A percentile compares a stretch with the other conserved stretches of the same genome.
These are phyloP conservation scores for Phoxinus phoxinus DNA, from an alignment of 2,113 vertebrate species.

Conservation along the genomic window DNA sequence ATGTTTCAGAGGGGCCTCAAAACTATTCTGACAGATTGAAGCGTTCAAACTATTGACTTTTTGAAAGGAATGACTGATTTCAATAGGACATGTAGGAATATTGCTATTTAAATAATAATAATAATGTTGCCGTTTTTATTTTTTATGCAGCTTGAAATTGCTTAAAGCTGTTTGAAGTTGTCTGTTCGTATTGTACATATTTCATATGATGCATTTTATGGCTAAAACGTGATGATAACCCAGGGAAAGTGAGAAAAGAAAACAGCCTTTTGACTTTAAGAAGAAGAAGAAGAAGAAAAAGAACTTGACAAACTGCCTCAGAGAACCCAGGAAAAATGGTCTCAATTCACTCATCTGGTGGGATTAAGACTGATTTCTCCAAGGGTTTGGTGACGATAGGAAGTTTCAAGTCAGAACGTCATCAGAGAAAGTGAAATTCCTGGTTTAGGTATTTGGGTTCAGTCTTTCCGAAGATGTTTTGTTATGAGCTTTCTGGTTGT, in stretches of 20 bases:
- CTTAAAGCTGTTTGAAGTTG: constrained; percentile 31
- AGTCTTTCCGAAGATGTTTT: not conserved
- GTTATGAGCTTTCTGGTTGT: constrained; percentile 8
- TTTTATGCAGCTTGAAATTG: not conserved
- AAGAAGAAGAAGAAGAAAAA: not conserved
- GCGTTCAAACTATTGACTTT: constrained; percentile 31
- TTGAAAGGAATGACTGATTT: constrained; percentile 18
- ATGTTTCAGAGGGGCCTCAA: constrained; percentile 47
- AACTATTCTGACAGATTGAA: constrained; percentile 34
- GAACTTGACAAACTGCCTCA: not conserved
- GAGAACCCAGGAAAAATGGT: not conserved
- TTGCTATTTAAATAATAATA: constrained; percentile 8
- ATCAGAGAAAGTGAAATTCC: constrained; percentile 24
- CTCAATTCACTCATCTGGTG: constrained; percentile 15
- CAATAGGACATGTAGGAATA: constrained; percentile 13
- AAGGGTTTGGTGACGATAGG: constrained; percentile 33
- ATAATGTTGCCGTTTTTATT: not conserved
- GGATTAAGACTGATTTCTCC: constrained; percentile 37
- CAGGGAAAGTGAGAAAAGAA: not conserved
- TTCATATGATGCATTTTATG: constrained; percentile 37
- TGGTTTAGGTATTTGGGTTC: constrained; percentile 27
- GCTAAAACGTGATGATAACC: constrained; percentile 21
- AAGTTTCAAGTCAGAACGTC: constrained; percentile 1
- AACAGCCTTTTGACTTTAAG: constrained; percentile 24
- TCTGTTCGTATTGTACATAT: not conserved